Conservation (phyloP, 2,888 invertebrate species). For the Drosophila parthenogenetica region DNA sequence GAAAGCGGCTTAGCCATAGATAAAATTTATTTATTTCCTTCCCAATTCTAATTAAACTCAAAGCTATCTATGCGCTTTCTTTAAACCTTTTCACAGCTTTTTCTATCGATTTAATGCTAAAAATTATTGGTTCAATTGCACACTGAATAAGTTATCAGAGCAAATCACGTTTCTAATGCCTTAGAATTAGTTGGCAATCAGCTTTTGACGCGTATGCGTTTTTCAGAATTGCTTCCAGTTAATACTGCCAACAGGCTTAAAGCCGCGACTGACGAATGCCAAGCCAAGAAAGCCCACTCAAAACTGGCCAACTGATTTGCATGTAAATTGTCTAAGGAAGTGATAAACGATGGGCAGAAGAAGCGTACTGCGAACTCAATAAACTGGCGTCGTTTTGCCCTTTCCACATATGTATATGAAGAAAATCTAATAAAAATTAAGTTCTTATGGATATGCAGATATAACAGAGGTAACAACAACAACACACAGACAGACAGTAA, state of each 20-base stretch:
- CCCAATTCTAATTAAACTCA: no score
- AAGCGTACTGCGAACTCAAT: constrained; percentile 43
- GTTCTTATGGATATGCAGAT: constrained; percentile 48
- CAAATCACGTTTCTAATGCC: not conserved
- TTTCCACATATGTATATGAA: constrained; percentile 51
- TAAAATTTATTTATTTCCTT: no score
- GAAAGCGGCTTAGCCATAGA: no score
- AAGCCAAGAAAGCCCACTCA: constrained; percentile 26
- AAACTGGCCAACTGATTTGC: constrained; percentile 63
- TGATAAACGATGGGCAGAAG: constrained; percentile 68
- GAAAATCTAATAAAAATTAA: constrained; percentile 77
- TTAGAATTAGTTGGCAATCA: constrained; percentile 11
- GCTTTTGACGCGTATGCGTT: not conserved
- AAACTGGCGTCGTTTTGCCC: constrained; percentile 44
- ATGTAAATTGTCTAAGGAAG: constrained; percentile 80
- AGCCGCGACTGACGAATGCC: constrained; percentile 21
- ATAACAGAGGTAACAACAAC: constrained; percentile 11
- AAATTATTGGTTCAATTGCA: not conserved
- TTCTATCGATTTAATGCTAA: no score
- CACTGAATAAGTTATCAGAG: not conserved
- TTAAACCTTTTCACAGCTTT: no score
- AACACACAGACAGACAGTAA: constrained; percentile 16
- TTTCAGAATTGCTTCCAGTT: constrained; percentile 1
- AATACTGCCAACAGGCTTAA: not conserved
- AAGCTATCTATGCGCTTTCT: no score